phyloP scores from a whole-genome alignment of 2,888 invertebrate species.

The Drosophila meridionalis region DNA sequence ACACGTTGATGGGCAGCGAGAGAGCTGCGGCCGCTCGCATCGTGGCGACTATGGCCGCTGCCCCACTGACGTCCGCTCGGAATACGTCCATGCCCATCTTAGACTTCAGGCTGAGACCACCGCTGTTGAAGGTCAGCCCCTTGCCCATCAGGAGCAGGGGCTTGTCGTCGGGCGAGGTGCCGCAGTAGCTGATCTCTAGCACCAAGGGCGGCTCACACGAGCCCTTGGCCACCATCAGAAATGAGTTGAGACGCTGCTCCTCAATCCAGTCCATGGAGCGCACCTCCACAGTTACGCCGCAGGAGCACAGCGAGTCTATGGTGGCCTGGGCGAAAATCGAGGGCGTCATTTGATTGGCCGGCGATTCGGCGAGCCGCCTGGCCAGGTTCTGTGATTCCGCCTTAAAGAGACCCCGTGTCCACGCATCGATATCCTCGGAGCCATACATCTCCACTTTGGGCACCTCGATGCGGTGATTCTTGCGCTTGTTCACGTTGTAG shows the following conservation, averaged over 20 bases:
- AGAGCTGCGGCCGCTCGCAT: conserved; percentile 86
- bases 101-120: conserved; percentile 77
- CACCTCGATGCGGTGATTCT: conserved; percentile 83
- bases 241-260: conserved; percentile 86
- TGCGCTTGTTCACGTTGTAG: conserved; percentile 87
- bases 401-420: conserved; percentile 89
- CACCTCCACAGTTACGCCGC: conserved; percentile 86
- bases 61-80: conserved; percentile 88
- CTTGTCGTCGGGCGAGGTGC: conserved; percentile 83
- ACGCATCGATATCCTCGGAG: conserved; percentile 86
- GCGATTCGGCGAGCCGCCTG: conserved; percentile 89
- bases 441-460: conserved; percentile 86
- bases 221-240: conserved; percentile 83
- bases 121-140: conserved; percentile 86
- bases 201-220: conserved; percentile 87
- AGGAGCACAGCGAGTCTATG: conserved; percentile 88
- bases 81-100: conserved; percentile 69
- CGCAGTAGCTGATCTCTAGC: conserved; percentile 87
- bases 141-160: conserved; percentile 87
- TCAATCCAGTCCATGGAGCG: conserved; percentile 87
- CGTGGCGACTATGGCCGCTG: conserved; percentile 86
- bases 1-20: conserved; percentile 86
- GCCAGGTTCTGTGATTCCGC: conserved; percentile 91
- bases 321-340: conserved; percentile 89
- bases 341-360: conserved; percentile 91